phyloP scores from a whole-genome alignment of 2,797 vertebrate species.

The Scomberomorus guttatus region DNA sequence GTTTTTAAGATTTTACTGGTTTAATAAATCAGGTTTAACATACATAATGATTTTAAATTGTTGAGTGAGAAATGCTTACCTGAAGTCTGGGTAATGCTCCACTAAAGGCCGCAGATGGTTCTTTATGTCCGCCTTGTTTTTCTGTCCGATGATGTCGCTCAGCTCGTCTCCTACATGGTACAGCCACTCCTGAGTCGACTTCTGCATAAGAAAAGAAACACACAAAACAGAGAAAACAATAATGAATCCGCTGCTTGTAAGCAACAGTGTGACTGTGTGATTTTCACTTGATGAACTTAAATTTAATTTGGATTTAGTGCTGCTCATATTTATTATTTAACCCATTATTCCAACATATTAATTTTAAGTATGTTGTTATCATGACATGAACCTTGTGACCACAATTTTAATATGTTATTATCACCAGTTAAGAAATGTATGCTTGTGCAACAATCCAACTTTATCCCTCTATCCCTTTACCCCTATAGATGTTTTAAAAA shows the following conservation, averaged over 20 bases:
- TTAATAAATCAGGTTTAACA: no score
- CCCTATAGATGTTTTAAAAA: no score
- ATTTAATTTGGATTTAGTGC: not conserved
- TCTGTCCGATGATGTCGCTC: constrained; percentile 85
- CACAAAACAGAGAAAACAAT: no score
- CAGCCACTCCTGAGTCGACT: constrained; percentile 88
- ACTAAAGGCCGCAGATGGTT: constrained; percentile 80
- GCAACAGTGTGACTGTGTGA: not conserved
- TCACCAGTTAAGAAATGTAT: no score
- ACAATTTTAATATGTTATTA: not conserved
- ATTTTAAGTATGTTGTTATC: not conserved
- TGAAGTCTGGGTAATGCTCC: constrained; percentile 89
- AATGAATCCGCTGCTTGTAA: no score
- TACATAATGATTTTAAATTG: no score
- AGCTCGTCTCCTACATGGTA: constrained; percentile 81
- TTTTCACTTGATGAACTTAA: not conserved
- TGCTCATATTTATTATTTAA: not conserved
- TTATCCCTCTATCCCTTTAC: no score
- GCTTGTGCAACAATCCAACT: no score
- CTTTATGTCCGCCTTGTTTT: constrained; percentile 84
- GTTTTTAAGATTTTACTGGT: no score
- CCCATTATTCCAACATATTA: no score
- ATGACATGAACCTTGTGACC: not conserved
- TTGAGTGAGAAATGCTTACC: constrained; percentile 73
- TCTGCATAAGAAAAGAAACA: constrained; percentile 67